Conservation (phyloP, 2,797 vertebrate genomes). For the Pangasius krempfi region DNA sequence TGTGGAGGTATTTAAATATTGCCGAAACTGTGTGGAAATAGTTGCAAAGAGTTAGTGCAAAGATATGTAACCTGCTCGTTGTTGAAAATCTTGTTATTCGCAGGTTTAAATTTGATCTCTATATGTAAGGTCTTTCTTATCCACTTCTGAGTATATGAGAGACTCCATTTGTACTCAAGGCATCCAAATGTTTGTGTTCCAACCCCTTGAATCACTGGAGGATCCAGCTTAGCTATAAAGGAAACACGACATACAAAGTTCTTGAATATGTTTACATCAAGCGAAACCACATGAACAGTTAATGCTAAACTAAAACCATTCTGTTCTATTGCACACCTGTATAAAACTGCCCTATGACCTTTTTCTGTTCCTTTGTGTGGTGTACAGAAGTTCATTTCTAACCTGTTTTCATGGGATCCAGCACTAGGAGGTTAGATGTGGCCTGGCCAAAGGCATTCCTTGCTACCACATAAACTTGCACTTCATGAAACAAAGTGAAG, state of each 20-base stretch:
- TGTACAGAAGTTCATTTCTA: conserved; percentile 29
- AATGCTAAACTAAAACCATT: background rate
- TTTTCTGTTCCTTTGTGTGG: background rate
- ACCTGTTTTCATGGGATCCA: conserved; percentile 86
- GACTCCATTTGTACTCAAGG: conserved; percentile 74
- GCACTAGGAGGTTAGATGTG: conserved; percentile 64
- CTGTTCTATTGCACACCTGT: background rate
- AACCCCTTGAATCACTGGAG: conserved; percentile 69
- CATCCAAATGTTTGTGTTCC: conserved; percentile 69
- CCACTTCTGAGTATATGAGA: conserved; percentile 63
- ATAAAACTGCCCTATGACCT: background rate
- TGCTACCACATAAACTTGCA: conserved; percentile 80
- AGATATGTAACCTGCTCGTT: conserved; percentile 61
- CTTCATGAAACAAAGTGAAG: conserved; percentile 72
- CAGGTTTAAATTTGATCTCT: conserved; percentile 74
- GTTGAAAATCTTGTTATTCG: conserved; percentile 60
- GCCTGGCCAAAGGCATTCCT: conserved; percentile 80
- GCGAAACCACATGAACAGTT: background rate
- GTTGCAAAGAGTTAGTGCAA: background rate
- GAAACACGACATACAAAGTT: conserved; percentile 1
- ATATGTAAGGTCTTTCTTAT: conserved; percentile 59
- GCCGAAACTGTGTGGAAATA: background rate
- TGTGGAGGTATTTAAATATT: background rate
- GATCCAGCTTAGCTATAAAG: conserved; percentile 82
- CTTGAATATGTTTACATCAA: background rate